phyloP scores from a whole-genome alignment of 2,888 invertebrate genomes.

The Agonopterix heracliana region DNA sequence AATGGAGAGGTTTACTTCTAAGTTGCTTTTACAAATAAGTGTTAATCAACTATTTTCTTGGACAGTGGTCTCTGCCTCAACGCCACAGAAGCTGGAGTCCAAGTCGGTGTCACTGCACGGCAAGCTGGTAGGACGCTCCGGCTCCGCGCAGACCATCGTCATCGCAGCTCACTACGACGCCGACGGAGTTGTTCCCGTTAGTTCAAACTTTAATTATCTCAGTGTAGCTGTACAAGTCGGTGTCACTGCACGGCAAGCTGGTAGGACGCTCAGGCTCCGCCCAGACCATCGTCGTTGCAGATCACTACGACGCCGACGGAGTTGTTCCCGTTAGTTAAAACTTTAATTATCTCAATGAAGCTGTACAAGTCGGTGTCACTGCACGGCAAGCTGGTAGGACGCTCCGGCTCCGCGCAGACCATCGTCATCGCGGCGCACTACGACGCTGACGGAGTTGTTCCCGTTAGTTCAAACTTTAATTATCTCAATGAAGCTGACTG shows the following conservation, averaged over 20 bases:
- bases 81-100: constrained; percentile 83
- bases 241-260: constrained; percentile 91
- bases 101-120: constrained; percentile 92
- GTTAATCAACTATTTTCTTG: no score
- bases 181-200: constrained; percentile 92
- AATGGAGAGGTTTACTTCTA: no score
- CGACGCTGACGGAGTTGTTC: constrained; percentile 91
- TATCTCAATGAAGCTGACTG: not conserved
- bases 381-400: constrained; percentile 87
- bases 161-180: constrained; percentile 96
- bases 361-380: constrained; percentile 91
- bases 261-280: constrained; percentile 83
- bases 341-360: no score
- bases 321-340: constrained; percentile 93
- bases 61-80: constrained; percentile 83
- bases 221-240: constrained; percentile 21
- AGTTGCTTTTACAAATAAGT: no score
- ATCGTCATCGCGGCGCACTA: constrained; percentile 95
- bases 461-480: constrained; percentile 78
- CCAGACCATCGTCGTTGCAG: constrained; percentile 92
- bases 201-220: constrained; percentile 30
- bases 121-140: constrained; percentile 84
- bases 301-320: constrained; percentile 95
- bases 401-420: constrained; percentile 85
- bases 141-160: constrained; percentile 89